A percentile compares a stretch with the other conserved stretches of the same genome.
Conservation (phyloP, 2,797 vertebrate genomes). For the Rhyacichthys aspro region DNA sequence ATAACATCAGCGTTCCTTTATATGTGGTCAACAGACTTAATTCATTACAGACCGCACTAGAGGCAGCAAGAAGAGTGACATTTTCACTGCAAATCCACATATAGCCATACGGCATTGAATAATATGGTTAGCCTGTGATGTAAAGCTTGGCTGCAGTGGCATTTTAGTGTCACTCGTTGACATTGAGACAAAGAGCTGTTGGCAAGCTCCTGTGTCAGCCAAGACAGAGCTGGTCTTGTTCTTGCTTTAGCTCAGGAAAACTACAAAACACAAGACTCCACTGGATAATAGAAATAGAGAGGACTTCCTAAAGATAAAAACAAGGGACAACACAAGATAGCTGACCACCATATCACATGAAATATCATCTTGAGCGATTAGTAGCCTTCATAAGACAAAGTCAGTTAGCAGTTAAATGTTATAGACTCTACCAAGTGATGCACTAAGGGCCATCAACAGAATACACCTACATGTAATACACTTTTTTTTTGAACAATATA, state of each 20-base stretch:
- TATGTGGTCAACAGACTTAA: constrained; percentile 21
- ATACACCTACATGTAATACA: constrained; percentile 16
- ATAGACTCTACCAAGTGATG: too few relatives aligned
- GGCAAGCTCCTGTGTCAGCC: constrained; percentile 54
- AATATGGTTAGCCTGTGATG: constrained; percentile 41
- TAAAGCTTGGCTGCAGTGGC: constrained; percentile 49
- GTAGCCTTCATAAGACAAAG: too few relatives aligned
- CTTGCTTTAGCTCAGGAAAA: constrained; percentile 45
- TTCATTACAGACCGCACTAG: constrained; percentile 24
- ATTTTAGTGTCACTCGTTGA: constrained; percentile 58
- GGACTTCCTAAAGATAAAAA: constrained; percentile 18
- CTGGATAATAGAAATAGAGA: constrained; percentile 23
- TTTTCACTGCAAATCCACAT: constrained; percentile 50
- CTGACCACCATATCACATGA: neutral
- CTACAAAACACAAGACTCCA: constrained; percentile 31
- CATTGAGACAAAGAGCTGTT: constrained; percentile 60
- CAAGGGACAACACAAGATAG: constrained; percentile 2
- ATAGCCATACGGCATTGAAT: constrained; percentile 34
- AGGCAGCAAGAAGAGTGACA: constrained; percentile 35
- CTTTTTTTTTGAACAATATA: too few relatives aligned
- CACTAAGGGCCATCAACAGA: neutral
- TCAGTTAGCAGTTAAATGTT: too few relatives aligned
- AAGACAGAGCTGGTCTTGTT: constrained; percentile 64
- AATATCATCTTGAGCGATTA: too few relatives aligned
- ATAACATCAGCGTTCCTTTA: constrained; percentile 1